Conservation (phyloP, 2,888 invertebrate species). For the Allygus modestus region DNA sequence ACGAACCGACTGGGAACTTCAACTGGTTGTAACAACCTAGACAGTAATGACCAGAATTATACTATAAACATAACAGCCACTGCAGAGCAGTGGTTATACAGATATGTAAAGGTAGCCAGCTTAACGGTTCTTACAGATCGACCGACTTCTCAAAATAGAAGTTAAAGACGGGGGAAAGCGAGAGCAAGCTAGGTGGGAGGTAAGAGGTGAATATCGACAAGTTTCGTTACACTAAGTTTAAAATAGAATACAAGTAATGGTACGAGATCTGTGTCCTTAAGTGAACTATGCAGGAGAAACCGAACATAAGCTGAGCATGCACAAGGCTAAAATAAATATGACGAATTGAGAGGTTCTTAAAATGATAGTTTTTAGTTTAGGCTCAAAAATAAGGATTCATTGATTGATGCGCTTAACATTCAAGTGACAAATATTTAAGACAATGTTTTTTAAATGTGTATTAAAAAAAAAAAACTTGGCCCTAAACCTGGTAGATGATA, state of each 20-base stretch:
- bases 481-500: too few relatives aligned
- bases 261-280: not conserved
- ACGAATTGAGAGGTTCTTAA: too few relatives aligned
- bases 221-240: not conserved
- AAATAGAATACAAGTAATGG: conserved; percentile 10
- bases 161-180: not conserved
- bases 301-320: not conserved
- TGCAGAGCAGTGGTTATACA: not conserved
- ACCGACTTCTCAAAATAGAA: not conserved
- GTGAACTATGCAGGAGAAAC: not conserved
- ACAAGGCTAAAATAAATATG: not conserved
- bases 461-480: too few relatives aligned
- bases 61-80: conserved; percentile 23
- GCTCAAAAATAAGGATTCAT: too few relatives aligned
- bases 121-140: not conserved
- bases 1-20: conserved; percentile 47
- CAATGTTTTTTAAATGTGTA: too few relatives aligned
- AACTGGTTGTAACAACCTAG: conserved; percentile 15
- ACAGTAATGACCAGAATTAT: conserved; percentile 18
- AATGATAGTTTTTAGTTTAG: too few relatives aligned
- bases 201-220: conserved; percentile 30
- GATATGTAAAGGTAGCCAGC: conserved; percentile 31
- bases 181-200: not conserved
- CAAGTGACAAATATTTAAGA: too few relatives aligned
- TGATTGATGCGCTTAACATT: too few relatives aligned